Evolutionary conservation across 1,140 invertebrate species (phyloP).

Genomic region (Oreohelix idahoensis): DNA sequence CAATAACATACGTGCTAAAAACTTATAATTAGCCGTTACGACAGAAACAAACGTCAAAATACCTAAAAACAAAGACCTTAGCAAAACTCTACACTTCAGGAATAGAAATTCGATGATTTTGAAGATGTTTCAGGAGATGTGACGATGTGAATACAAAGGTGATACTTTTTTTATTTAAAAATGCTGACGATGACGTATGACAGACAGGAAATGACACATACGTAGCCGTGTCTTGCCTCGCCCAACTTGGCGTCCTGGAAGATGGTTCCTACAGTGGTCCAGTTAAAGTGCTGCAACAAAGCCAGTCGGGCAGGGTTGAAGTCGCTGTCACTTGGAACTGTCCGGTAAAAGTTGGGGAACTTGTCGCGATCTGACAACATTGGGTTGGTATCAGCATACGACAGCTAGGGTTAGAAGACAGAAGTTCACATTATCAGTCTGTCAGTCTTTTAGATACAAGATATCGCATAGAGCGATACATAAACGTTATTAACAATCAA

Average conservation of each 20-base stretch:
- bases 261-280: conserved; percentile 96
- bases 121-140: no score
- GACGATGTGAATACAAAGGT: no score
- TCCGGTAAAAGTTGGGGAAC: conserved; percentile 91
- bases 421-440: not conserved
- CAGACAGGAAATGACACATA: conserved; percentile 42
- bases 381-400: conserved; percentile 98
- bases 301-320: conserved; percentile 93
- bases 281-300: conserved; percentile 92
- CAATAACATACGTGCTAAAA: no score
- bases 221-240: conserved; percentile 54
- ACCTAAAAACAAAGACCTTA: no score
- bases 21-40: no score
- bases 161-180: no score
- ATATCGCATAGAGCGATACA: not conserved
- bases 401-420: conserved; percentile 80
- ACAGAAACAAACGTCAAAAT: no score
- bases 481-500: no score
- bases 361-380: conserved; percentile 92
- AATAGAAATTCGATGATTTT: no score
- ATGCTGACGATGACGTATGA: no score
- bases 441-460: not conserved
- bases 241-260: conserved; percentile 84
- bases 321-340: conserved; percentile 77
- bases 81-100: no score